Percentiles rank a stretch among this genome's conserved stretches.
These are phyloP conservation scores for Leptobrachium ailaonicum DNA, from an alignment of 2,113 vertebrate genomes.

Conservation along the genomic window DNA sequence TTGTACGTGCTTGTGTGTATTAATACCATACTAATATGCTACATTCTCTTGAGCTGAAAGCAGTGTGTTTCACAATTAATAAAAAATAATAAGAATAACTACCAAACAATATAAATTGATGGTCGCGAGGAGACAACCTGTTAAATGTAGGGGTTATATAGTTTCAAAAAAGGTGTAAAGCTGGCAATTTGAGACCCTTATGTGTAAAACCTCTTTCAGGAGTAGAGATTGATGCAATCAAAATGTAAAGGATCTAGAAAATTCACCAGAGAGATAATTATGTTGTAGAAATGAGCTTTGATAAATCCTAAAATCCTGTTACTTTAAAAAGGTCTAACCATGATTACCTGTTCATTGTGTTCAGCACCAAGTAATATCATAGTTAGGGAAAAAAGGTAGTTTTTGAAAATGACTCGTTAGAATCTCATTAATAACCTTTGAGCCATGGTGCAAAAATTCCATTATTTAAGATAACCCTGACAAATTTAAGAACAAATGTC, in stretches of 20 bases:
- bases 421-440: neutral
- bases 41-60: too few relatives aligned
- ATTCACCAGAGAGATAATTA: neutral
- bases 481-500: too few relatives aligned
- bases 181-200: neutral
- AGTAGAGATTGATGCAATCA: neutral
- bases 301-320: neutral
- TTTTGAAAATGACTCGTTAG: neutral
- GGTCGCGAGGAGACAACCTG: too few relatives aligned
- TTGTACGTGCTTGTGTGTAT: neutral
- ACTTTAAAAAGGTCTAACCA: too few relatives aligned
- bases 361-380: neutral
- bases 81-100: neutral
- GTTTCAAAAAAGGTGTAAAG: neutral
- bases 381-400: neutral
- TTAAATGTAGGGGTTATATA: neutral
- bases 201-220: neutral
- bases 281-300: neutral
- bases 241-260: slow-evolving; percentile 1
- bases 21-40: neutral
- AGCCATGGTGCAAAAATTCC: neutral
- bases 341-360: neutral
- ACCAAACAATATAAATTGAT: too few relatives aligned
- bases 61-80: too few relatives aligned
- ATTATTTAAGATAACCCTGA: neutral